Evolutionary conservation across 2,113 vertebrate genomes (phyloP).

Genomic region (Sialia sialis): DNA sequence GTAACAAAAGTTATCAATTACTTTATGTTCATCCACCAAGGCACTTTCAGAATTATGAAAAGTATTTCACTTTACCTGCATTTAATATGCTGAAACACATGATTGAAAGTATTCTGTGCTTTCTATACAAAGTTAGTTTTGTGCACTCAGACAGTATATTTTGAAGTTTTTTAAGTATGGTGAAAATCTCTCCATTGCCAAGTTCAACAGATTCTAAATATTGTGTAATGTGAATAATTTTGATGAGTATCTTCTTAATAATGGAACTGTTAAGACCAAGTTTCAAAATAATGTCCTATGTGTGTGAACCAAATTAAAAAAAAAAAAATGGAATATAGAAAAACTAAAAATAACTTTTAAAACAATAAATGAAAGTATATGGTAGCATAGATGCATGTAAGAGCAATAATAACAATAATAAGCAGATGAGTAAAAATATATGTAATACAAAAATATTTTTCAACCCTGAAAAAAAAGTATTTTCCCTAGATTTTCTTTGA

Average conservation of each 20-base stretch:
- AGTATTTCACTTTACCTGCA: background rate
- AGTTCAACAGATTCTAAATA: background rate
- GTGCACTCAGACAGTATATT: background rate
- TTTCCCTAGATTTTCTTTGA: background rate
- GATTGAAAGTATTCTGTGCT: background rate
- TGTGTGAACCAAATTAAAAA: background rate
- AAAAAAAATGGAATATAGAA: background rate
- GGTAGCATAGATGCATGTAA: background rate
- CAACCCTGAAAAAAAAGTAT: fast-evolving
- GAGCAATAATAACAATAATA: background rate
- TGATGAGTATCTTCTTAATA: background rate
- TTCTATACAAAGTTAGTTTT: background rate
- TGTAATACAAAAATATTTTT: background rate
- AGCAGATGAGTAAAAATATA: background rate
- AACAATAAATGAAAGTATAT: background rate
- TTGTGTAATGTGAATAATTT: background rate
- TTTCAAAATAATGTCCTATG: background rate
- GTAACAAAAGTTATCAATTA: constrained; percentile 2
- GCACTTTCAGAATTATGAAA: background rate
- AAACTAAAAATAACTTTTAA: background rate
- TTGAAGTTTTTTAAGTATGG: background rate
- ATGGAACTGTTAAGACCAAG: background rate
- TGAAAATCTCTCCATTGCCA: background rate
- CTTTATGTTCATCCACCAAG: background rate
- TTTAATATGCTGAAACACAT: background rate